Evolutionary conservation across 23 tunicate species (phyloP).

Genomic region (Ciona savignyi): DNA sequence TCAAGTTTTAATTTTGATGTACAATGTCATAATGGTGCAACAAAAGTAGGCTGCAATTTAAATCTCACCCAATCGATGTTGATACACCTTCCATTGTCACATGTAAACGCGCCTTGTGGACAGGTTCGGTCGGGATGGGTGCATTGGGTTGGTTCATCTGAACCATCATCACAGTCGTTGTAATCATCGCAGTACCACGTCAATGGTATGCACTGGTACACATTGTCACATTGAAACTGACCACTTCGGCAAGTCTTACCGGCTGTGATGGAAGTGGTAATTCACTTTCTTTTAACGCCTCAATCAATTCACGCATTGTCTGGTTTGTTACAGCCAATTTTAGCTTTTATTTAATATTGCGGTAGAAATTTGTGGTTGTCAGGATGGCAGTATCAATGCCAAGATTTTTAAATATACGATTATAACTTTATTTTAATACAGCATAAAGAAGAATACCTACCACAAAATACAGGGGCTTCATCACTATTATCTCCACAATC

Average conservation of each 20-base stretch:
- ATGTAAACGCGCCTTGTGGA: constrained; percentile 44
- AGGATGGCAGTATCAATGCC: too few species aligned
- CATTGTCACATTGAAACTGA: constrained; percentile 42
- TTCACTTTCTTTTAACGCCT: too few species aligned
- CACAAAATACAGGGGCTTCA: constrained; percentile 54
- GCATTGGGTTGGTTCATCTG: constrained; percentile 64
- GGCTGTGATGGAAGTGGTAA: too few species aligned
- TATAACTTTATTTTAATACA: too few species aligned
- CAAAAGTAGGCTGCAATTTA: not conserved
- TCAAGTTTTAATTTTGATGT: too few species aligned
- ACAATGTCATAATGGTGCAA: too few species aligned
- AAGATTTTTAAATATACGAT: too few species aligned
- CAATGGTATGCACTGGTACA: constrained; percentile 41
- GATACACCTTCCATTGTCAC: constrained; percentile 86
- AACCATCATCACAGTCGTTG: constrained; percentile 48
- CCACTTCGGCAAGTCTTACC: constrained; percentile 35
- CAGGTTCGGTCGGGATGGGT: constrained; percentile 20
- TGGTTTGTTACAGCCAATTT: too few species aligned
- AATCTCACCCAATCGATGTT: constrained; percentile 45
- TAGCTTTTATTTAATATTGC: too few species aligned
- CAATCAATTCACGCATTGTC: too few species aligned
- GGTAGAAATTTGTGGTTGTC: too few species aligned
- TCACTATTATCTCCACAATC: constrained; percentile 83
- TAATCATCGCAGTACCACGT: constrained; percentile 66
- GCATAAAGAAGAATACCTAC: constrained; percentile 18